phyloP scores from a whole-genome alignment of 2,797 vertebrate genomes.

The Antrozous pallidus region DNA sequence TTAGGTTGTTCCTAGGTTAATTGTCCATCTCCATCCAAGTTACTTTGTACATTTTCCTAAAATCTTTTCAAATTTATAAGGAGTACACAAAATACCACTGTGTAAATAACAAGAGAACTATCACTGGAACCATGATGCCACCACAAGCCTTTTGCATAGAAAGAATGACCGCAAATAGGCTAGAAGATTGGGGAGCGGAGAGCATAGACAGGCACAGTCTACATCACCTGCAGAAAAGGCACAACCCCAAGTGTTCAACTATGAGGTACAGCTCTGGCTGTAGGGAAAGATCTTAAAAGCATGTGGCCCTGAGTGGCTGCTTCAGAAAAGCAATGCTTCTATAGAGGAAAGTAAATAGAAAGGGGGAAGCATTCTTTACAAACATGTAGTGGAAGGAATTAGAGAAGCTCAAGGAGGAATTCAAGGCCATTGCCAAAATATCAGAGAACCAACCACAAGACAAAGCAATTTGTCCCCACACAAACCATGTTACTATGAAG shows the following conservation, averaged over 20 bases:
- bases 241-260: not conserved
- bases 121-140: accelerated
- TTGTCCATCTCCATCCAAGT: not conserved
- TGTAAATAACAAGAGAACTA: not conserved
- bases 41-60: not conserved
- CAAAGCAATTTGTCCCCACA: too few relatives aligned
- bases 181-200: not conserved
- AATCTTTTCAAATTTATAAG: not conserved
- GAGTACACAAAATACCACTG: not conserved
- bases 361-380: not conserved
- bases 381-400: not conserved
- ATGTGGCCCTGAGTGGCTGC: too few relatives aligned
- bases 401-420: not conserved
- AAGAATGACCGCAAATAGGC: not conserved
- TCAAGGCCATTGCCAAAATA: not conserved
- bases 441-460: not conserved
- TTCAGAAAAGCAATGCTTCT: not conserved
- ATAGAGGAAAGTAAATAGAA: not conserved
- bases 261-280: not conserved
- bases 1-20: not conserved
- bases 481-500: not conserved
- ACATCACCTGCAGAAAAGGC: not conserved
- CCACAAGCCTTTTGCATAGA: too few relatives aligned
- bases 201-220: not conserved
- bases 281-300: not conserved